These are phyloP conservation scores for Campylomormyrus tamandua DNA, from an alignment of 2,113 vertebrate genomes.

Conservation along the genomic window DNA sequence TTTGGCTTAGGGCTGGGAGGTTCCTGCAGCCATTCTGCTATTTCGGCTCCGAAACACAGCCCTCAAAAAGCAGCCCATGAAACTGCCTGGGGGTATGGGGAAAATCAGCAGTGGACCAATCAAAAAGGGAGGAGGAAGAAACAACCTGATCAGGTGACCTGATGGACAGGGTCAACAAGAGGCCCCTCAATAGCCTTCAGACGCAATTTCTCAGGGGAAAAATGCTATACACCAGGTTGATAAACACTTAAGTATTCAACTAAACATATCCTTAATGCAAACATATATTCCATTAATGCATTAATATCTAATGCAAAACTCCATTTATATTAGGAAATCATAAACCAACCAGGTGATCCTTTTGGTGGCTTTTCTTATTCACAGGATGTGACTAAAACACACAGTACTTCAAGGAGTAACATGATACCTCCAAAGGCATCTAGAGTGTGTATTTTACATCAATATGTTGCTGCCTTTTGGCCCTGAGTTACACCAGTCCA, in stretches of 20 bases:
- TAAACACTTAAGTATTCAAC: neutral
- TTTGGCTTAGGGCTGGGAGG: neutral
- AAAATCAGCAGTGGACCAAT: neutral
- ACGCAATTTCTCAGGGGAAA: neutral
- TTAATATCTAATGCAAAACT: neutral
- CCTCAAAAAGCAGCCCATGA: neutral
- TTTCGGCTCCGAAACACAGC: neutral
- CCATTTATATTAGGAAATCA: neutral
- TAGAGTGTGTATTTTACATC: neutral
- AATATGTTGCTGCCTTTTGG: neutral
- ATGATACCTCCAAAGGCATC: neutral
- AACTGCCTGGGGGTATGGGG: neutral
- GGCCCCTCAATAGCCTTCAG: neutral
- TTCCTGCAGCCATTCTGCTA: neutral
- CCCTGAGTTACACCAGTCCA: neutral
- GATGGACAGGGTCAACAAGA: neutral
- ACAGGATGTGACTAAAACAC: neutral
- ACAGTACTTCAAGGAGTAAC: neutral
- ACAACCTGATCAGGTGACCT: neutral
- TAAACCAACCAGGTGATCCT: neutral
- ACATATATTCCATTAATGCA: constrained; percentile 1
- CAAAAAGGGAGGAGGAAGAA: neutral
- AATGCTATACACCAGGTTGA: neutral
- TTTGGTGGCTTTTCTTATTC: neutral
- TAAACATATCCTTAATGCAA: neutral